Percentiles rank a stretch among this genome's conserved stretches.
Evolutionary conservation across 2,888 invertebrate species (phyloP).

Genomic region (Oscheius sp.): DNA sequence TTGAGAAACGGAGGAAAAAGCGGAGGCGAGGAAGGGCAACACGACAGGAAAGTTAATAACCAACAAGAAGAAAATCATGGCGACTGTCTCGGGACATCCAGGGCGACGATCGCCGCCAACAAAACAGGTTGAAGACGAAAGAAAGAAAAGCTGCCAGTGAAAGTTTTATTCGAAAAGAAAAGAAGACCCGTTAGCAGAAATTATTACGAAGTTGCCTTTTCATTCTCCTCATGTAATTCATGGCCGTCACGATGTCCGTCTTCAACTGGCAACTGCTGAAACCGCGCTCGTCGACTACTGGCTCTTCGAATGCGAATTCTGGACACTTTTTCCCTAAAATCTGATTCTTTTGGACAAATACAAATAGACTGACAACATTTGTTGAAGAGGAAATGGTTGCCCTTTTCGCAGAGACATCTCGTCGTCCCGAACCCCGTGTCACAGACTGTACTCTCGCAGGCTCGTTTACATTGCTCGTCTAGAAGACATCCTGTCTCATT

Average conservation of each 20-base stretch:
- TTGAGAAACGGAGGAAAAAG: constrained; percentile 66
- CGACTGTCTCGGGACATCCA: neutral
- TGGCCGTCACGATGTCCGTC: constrained; percentile 51
- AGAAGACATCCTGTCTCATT: constrained; percentile 69
- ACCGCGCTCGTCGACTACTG: constrained; percentile 58
- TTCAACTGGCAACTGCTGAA: constrained; percentile 62
- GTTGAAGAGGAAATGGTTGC: constrained; percentile 68
- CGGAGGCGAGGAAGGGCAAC: constrained; percentile 65
- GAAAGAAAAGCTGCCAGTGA: constrained; percentile 2
- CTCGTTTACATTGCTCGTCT: constrained; percentile 69
- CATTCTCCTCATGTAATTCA: constrained; percentile 55
- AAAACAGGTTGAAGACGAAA: constrained; percentile 10
- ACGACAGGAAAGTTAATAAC: constrained; percentile 22
- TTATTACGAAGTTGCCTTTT: constrained; percentile 59
- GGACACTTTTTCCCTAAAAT: constrained; percentile 66
- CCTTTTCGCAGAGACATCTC: constrained; percentile 67
- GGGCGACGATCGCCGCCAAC: neutral
- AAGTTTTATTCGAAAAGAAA: constrained; percentile 6
- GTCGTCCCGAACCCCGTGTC: constrained; percentile 51
- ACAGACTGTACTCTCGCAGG: constrained; percentile 69
- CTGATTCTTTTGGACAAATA: neutral
- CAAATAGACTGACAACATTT: constrained; percentile 68
- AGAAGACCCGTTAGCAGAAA: constrained; percentile 49
- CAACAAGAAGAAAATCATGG: constrained; percentile 1
- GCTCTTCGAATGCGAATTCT: constrained; percentile 60